These are phyloP conservation scores for Grammomys surdaster DNA, from an alignment of 2,113 vertebrate species.

Conservation along the genomic window DNA sequence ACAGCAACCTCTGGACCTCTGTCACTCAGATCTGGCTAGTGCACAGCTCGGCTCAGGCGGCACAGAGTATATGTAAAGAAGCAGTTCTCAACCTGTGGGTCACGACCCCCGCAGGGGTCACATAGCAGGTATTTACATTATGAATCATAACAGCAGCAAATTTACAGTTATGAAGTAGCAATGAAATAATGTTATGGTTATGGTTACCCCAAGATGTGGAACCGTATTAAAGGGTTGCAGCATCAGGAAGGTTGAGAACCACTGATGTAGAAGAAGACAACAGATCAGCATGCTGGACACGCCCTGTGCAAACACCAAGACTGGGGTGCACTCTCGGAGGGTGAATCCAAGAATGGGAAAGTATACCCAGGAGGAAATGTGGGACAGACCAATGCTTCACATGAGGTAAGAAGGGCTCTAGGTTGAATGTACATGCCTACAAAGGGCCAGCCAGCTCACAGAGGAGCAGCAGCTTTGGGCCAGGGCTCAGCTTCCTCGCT, in stretches of 20 bases:
- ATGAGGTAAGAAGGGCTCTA: not conserved
- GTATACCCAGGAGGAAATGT: not conserved
- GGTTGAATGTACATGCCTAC: fast-evolving
- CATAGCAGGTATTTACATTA: not conserved
- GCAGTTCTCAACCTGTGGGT: not conserved
- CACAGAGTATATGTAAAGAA: not conserved
- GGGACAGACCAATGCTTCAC: not conserved
- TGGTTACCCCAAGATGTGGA: not conserved
- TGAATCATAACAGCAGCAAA: not conserved
- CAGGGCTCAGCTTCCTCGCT: too few species aligned
- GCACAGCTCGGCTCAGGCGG: not conserved
- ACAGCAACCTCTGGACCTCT: fast-evolving
- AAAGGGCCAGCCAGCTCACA: too few species aligned
- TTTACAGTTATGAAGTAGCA: not conserved
- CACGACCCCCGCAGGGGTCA: not conserved
- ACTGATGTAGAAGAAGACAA: not conserved
- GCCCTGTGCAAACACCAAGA: not conserved
- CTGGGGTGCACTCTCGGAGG: not conserved
- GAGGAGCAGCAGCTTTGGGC: fast-evolving
- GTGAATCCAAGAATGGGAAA: not conserved
- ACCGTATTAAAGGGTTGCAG: not conserved
- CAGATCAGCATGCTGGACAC: not conserved
- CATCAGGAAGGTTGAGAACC: not conserved
- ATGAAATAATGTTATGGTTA: not conserved
- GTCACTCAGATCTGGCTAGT: fast-evolving